phyloP scores from a whole-genome alignment of 2,888 invertebrate genomes.

The Trachelus troglodyta region DNA sequence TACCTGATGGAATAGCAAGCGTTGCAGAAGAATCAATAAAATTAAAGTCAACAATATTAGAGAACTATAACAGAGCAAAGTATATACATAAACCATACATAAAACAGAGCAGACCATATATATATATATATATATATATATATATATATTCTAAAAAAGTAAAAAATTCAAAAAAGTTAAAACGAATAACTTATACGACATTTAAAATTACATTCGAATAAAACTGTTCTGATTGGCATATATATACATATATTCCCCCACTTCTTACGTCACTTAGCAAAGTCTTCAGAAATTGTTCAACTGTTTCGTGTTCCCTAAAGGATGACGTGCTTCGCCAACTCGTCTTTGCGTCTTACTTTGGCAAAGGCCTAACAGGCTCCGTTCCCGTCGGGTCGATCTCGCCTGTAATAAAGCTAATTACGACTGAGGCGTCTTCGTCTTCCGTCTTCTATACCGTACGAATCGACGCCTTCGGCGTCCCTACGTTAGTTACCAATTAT shows the following conservation, averaged over 20 bases:
- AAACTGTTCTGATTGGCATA: not conserved
- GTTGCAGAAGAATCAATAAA: not conserved
- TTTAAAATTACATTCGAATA: not conserved
- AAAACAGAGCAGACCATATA: no score
- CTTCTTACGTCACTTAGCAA: not conserved
- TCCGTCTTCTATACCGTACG: not conserved
- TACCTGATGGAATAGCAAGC: not conserved
- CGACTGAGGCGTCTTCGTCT: not conserved
- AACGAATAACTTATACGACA: not conserved
- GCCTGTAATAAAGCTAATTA: slow-evolving; percentile 5
- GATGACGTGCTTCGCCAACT: not conserved
- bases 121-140: no score
- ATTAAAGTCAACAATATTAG: not conserved
- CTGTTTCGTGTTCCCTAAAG: not conserved
- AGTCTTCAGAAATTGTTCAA: not conserved
- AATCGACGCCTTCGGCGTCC: not conserved
- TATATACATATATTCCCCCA: not conserved
- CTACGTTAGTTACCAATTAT: not conserved
- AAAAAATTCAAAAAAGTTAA: not conserved
- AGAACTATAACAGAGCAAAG: not conserved
- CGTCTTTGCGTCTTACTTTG: not conserved
- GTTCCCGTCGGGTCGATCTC: not conserved
- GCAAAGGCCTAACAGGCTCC: not conserved
- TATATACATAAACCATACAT: no score
- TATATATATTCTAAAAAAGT: no score